Evolutionary conservation across 2,113 vertebrate species (phyloP), one percentile per base, ranked within the genome.

Genomic region (Agelaius tricolor): DNA sequence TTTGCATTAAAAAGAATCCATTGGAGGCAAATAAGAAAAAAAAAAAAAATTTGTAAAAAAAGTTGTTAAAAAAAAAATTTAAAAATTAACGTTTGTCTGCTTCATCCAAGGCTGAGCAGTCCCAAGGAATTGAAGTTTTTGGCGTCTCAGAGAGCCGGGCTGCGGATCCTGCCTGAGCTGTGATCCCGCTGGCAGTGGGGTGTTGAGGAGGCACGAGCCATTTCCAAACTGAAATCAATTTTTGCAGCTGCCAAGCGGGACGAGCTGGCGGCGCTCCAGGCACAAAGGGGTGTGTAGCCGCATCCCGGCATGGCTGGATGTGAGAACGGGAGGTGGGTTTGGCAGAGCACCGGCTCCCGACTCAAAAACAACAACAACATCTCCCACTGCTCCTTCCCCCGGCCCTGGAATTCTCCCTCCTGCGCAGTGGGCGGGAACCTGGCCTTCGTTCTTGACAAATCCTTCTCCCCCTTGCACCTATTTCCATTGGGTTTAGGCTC

Each of bases 291-390:
- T 84, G 96, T 97, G 97, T 96, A 95, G 87, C 93, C 63, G 94
- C 94, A 95, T 92, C 96, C 90, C 94, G 65, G 57, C 92, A 96
- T 66, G 91, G 82, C 97, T 90, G 85, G 90, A 81, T 63, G 72
- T 85, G 94, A 97, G 95, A 97, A 96, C 91, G 94, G 37, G 94
- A 97, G 98, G 97, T 97, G 72, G 93, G 97, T 95, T 95, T 98
- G 98, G 98, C 97, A 30, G 22, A 94, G 95, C 65, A 96, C 79
- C 33, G 78, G 82, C 47, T 97, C 95, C 90, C 69, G 1, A 66
- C 69, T 86, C 67, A 89, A 94, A 89, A 96, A 95, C 96, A 97
- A 91, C 90, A 96, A 92, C 90, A 96, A 90, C 96, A 94, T 94
- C 95, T 93, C 93, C 96, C 93, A 89, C 90, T 94, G 89, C 77